These are phyloP conservation scores for Galerucella nymphaeae DNA, from an alignment of 2,888 invertebrate genomes.

Conservation along the genomic window DNA sequence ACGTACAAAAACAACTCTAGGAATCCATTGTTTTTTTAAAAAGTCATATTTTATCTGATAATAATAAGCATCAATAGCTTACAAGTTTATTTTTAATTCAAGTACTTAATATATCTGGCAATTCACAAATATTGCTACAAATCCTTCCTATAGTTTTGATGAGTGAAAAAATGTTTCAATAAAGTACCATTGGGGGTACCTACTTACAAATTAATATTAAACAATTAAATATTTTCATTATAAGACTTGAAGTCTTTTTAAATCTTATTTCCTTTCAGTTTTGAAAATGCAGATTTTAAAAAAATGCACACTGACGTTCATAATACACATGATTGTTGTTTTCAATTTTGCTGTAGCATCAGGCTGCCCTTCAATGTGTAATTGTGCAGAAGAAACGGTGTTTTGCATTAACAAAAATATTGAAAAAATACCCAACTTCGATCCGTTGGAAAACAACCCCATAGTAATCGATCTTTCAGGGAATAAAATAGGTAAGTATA, in stretches of 20 bases:
- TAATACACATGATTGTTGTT: constrained; percentile 3
- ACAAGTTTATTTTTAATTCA: too few species aligned
- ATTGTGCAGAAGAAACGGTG: constrained; percentile 54
- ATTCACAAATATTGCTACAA: too few species aligned
- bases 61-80: too few species aligned
- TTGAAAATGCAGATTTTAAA: not conserved
- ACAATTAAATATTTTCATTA: too few species aligned
- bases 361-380: constrained; percentile 56
- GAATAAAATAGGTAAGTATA: constrained; percentile 53
- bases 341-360: constrained; percentile 32
- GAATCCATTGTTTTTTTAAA: too few species aligned
- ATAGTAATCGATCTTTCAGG: constrained; percentile 58
- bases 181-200: too few species aligned
- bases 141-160: too few species aligned
- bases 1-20: too few species aligned
- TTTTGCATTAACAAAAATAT: constrained; percentile 55
- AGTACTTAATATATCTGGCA: too few species aligned
- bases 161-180: too few species aligned
- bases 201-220: too few species aligned
- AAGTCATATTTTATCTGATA: too few species aligned
- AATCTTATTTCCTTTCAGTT: not conserved
- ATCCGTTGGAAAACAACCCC: constrained; percentile 52
- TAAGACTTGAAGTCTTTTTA: not conserved
- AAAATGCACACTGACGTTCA: not conserved
- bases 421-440: constrained; percentile 56